A percentile compares a stretch with the other conserved stretches of the same genome.
Conservation (phyloP, 2,888 invertebrate genomes). For the Malthinus seriepunctatus region DNA sequence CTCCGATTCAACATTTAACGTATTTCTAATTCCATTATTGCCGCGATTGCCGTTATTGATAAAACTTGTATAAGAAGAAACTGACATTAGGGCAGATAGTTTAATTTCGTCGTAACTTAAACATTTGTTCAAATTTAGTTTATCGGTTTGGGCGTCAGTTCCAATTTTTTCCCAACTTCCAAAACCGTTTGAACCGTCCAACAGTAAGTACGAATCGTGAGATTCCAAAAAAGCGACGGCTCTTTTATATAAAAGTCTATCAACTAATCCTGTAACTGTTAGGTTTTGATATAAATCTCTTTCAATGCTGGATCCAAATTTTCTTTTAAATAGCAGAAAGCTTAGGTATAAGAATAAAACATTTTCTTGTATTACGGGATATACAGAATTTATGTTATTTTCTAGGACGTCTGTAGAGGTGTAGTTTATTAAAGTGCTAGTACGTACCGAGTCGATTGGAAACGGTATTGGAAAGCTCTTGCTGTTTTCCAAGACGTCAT, state of each 20-base stretch:
- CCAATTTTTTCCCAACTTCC: constrained; percentile 64
- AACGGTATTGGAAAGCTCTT: constrained; percentile 52
- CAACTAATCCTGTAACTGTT: constrained; percentile 60
- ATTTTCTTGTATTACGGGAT: constrained; percentile 71
- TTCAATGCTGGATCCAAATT: constrained; percentile 58
- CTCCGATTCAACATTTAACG: constrained; percentile 50
- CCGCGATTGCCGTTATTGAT: constrained; percentile 62
- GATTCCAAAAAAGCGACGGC: constrained; percentile 59
- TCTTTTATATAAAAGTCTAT: constrained; percentile 61
- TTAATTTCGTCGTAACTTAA: constrained; percentile 69
- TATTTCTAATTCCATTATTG: constrained; percentile 58
- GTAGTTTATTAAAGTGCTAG: constrained; percentile 34
- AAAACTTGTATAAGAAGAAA: constrained; percentile 64
- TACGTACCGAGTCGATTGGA: constrained; percentile 49
- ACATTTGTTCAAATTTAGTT: constrained; percentile 59
- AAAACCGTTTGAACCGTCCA: constrained; percentile 57
- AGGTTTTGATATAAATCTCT: constrained; percentile 62
- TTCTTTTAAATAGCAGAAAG: constrained; percentile 66
- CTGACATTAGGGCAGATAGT: constrained; percentile 61
- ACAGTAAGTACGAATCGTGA: constrained; percentile 57
- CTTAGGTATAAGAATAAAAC: constrained; percentile 64
- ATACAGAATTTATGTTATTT: constrained; percentile 61
- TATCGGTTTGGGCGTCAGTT: constrained; percentile 58
- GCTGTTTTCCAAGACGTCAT: constrained; percentile 48
- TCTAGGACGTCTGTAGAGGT: constrained; percentile 34